Evolutionary conservation across 1,140 invertebrate species (phyloP).

Genomic region (Pseudoatta argentina): DNA sequence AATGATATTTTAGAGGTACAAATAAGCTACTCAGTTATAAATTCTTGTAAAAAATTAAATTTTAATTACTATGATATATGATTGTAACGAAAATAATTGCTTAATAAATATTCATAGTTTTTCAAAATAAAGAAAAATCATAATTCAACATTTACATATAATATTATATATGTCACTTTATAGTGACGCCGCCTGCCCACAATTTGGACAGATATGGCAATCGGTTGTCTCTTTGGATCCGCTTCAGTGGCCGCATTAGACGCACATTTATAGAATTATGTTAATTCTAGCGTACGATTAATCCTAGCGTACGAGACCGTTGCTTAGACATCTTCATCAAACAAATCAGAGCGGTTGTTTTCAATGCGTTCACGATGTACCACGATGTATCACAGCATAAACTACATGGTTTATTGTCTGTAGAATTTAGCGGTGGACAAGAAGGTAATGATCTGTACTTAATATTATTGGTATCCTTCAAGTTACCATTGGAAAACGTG

Average conservation of each 20-base stretch:
- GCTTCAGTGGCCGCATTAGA: no score
- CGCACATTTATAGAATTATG: no score
- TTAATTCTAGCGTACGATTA: no score
- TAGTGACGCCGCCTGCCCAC: constrained; percentile 88
- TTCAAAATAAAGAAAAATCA: not conserved
- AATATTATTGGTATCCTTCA: constrained; percentile 94
- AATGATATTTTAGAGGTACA: no score
- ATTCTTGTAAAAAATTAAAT: no score
- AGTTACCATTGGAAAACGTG: constrained; percentile 94
- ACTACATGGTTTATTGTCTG: constrained; percentile 92
- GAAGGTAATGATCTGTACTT: constrained; percentile 93
- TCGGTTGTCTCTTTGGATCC: no score
- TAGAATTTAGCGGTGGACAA: constrained; percentile 87
- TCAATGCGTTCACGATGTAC: no score
- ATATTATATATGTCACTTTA: constrained; percentile 70
- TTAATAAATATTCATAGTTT: not conserved
- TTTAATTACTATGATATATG: not conserved
- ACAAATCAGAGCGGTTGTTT: no score
- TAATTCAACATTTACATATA: not conserved
- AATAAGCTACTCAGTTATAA: no score
- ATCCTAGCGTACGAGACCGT: no score
- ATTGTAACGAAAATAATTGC: not conserved
- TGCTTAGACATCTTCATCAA: no score
- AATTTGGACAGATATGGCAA: constrained; percentile 92
- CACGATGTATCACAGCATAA: constrained; percentile 93